Evolutionary conservation across 2,113 vertebrate species (phyloP), one percentile per base, ranked within the genome.

Genomic region (Gnathonemus echidnorhynchus): DNA sequence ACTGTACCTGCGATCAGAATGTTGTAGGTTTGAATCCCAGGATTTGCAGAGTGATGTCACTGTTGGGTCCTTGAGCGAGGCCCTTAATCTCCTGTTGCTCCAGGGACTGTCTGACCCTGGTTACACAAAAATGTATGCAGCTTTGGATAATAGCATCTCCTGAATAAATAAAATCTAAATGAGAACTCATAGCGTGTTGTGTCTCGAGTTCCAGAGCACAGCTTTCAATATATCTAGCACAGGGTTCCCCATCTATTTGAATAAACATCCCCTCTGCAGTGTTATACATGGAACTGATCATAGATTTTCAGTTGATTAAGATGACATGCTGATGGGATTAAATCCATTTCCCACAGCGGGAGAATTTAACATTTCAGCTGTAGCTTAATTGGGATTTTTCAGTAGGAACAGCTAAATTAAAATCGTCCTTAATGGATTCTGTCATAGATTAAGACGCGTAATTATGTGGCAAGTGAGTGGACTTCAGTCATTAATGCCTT

Each of bases 101-200:
- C 27, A 31, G 27, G 62, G 10, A 70, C 62, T 70, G 62, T 70
- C 62, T 70, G 62, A 70, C 62, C 62, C 62, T 70, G 62, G n/a
- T 70, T 31, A 4, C 62, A 27, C 62, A 70, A 70, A 70, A 70
- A 70, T 13, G n/a, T 70, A 11, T 70, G n/a, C 62, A 31, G 27
- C 80, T 56, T 42, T 84, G 42, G 35, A 86, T 84, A 89, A 87
- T 74, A 90, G 2, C 39, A 83, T 87, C 48, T 87, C 48, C 48
- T 87, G 86, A 87, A 87, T 87, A 46, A 52, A 45, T 83, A 21
- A 83, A 83, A 70, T 70, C 62, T 31, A 13, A 70, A 8, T 87
- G 49, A 49, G 15, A 19, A 19, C 85, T 24, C 46, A 27, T 7
- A 31, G 49, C 11, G 0, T 53, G 86, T 53, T 35, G n/a, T 58